Base-by-base conservation (phyloP, 2,797 vertebrate species). In the Eutrigla gurnardus region DNA sequence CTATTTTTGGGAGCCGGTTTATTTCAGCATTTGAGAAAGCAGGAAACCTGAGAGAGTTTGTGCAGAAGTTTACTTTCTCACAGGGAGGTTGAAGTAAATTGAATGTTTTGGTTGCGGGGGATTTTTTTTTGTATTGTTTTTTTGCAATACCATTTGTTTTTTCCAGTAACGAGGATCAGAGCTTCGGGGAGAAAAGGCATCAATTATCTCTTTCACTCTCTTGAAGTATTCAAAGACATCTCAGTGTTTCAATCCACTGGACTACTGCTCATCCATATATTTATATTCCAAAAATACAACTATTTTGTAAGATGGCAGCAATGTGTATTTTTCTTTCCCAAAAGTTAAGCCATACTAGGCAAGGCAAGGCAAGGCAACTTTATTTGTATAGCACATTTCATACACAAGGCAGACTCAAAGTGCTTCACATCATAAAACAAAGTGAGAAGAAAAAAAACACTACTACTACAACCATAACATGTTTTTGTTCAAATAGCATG, bases 1-100 rank as follows among this genome's bases (percentile, higher is more conserved):
- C 86, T 92, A 90, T 90, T 91, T 89, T 69, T 73, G 85, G 80
- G 65, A 73, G 62, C 50, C 6, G 2, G 45, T 57, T 80, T 74
- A 75, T 88, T 90, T 73, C 65, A 74, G 65, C 18, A 0, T 75
- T 77, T 77, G 47, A 60, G 60, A 79, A 83, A 81, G 55, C 80
- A 75, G 35, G 69, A 73, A 75, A 82, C 73, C 84, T 81, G 75
- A 80, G 84, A 82, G 61, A 70, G 65, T 72, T 42, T 40, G 55
- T 60, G 55, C 45, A 45, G 67, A 73, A 55, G 61, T 74, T 81
- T 61, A 45, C 66, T 67, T 64, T 79, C 81, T 78, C 82, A 73
- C 67, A 50, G 73, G 59, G 79, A 80, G 63, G 50, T 36, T 85
- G 33, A 53, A 63, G 49, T 63, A 74, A 78, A 77, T 69, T 75